These are phyloP conservation scores for Tribolium freemani DNA, from an alignment of 2,888 invertebrate genomes.

Conservation along the genomic window DNA sequence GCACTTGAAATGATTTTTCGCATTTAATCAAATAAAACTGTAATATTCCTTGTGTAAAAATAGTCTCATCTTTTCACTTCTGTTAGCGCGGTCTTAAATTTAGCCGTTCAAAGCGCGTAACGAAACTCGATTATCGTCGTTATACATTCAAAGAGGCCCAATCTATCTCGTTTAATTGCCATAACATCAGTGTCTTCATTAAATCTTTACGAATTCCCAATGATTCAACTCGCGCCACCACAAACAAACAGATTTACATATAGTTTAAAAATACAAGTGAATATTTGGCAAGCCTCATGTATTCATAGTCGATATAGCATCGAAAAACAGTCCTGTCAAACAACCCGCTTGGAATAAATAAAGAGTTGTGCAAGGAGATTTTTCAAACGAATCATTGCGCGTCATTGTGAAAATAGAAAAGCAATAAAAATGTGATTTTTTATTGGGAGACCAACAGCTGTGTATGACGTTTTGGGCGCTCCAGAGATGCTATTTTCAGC, in stretches of 20 bases:
- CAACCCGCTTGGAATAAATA: not conserved
- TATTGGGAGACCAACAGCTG: slow-evolving; percentile 27
- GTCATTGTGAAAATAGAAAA: slow-evolving; percentile 15
- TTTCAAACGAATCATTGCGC: slow-evolving; percentile 7
- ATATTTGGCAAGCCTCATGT: slow-evolving; percentile 50
- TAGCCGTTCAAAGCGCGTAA: not conserved
- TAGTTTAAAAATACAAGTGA: slow-evolving; percentile 50
- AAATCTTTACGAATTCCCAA: not conserved
- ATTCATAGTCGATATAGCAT: slow-evolving; percentile 46
- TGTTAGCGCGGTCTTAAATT: not conserved
- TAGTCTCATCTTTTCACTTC: not conserved
- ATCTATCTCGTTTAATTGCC: slow-evolving; percentile 12
- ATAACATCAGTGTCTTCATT: slow-evolving; percentile 19
- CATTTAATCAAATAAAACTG: no score
- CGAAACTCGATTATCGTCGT: slow-evolving; percentile 2
- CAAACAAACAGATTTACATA: slow-evolving; percentile 36
- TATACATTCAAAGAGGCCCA: not conserved
- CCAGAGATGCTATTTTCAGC: slow-evolving; percentile 20
- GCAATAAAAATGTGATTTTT: slow-evolving; percentile 3
- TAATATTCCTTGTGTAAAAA: no score
- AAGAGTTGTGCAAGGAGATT: not conserved
- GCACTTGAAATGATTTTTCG: no score
- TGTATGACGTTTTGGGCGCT: slow-evolving; percentile 8
- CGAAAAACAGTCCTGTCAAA: slow-evolving; percentile 35
- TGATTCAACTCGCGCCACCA: slow-evolving; percentile 1